Evolutionary conservation across 2,888 invertebrate species (phyloP).

Genomic region (Corbicula japonica): DNA sequence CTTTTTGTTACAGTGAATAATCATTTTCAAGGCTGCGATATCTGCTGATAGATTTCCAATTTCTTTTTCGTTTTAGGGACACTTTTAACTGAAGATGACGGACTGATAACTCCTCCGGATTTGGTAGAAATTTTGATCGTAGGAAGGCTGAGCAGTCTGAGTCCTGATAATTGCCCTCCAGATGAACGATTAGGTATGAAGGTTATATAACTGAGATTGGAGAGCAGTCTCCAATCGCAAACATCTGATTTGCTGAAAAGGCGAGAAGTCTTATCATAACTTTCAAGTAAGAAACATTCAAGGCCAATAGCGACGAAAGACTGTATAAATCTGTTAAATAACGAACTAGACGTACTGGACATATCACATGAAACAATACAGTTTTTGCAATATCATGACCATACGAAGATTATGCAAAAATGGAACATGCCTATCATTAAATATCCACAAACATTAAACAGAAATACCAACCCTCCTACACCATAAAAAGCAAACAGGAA

Average conservation of each 20-base stretch:
- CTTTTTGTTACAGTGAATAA: background rate
- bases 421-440: too few relatives aligned
- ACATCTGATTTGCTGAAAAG: background rate
- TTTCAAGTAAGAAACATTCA: background rate
- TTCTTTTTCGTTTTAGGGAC: constrained; percentile 7
- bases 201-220: background rate
- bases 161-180: constrained; percentile 23
- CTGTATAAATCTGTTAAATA: background rate
- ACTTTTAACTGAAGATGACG: constrained; percentile 12
- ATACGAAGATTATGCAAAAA: too few relatives aligned
- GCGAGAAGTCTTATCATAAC: background rate
- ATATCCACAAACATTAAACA: too few relatives aligned
- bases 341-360: too few relatives aligned
- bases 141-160: background rate
- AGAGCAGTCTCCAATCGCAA: background rate
- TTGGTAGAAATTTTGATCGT: constrained; percentile 17
- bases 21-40: background rate
- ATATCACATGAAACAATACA: too few relatives aligned
- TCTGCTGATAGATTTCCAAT: background rate
- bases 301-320: background rate
- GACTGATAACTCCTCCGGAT: constrained; percentile 2
- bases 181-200: constrained; percentile 15
- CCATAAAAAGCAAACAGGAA: too few relatives aligned
- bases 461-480: too few relatives aligned
- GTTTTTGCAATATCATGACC: too few relatives aligned